Evolutionary conservation across 2,797 vertebrate genomes (phyloP).

Genomic region (Xerus rutilus): DNA sequence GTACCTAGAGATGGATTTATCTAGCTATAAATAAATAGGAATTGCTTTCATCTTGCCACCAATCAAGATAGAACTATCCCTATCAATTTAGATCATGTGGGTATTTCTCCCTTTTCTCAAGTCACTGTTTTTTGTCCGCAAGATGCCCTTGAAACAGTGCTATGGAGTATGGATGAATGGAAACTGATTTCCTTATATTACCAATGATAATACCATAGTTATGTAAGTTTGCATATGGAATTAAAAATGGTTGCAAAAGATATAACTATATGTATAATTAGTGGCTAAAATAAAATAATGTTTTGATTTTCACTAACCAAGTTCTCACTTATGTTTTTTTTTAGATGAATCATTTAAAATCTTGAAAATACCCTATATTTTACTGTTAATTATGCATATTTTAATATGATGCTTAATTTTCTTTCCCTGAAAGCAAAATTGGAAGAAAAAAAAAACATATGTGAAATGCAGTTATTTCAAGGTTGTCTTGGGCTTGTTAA

Average conservation of each 20-base stretch:
- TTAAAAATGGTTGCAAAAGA: not conserved
- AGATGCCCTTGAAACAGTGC: not conserved
- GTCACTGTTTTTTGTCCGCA: not conserved
- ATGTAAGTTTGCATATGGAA: not conserved
- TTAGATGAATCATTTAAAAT: not conserved
- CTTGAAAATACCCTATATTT: not conserved
- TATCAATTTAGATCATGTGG: not conserved
- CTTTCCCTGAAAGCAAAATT: not conserved
- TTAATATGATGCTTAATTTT: not conserved
- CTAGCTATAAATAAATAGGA: not conserved
- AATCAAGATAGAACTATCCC: not conserved
- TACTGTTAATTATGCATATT: slow-evolving; percentile 11
- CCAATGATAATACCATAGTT: not conserved
- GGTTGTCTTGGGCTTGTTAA: slow-evolving; percentile 46
- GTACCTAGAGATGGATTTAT: not conserved
- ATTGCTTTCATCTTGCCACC: not conserved
- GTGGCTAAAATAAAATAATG: not conserved
- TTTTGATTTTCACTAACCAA: slow-evolving; percentile 9
- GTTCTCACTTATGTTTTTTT: not conserved
- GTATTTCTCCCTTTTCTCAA: not conserved
- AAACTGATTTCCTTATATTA: not conserved
- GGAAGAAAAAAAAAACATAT: not conserved
- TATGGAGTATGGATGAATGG: not conserved
- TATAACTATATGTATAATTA: not conserved
- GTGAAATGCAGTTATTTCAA: slow-evolving; percentile 37